phyloP scores from a whole-genome alignment of 2,113 vertebrate species.

The Cyanoderma ruficeps region DNA sequence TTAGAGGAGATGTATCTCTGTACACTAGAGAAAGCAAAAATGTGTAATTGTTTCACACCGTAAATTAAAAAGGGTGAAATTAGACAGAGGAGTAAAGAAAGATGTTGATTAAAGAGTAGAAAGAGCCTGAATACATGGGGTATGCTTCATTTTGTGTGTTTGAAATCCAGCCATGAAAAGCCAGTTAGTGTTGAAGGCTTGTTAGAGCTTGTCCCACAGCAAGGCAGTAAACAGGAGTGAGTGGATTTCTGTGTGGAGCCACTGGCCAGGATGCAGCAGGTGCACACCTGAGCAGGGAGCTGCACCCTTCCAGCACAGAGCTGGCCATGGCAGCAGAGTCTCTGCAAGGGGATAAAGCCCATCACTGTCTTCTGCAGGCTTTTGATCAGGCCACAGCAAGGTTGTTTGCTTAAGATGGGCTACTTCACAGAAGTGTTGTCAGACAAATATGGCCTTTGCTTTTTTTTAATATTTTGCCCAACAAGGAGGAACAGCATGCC shows the following conservation, averaged over 20 bases:
- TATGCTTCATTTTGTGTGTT: neutral
- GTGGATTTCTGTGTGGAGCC: neutral
- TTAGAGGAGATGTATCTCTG: neutral
- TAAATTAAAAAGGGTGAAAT: slow-evolving; percentile 26
- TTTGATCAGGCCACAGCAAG: neutral
- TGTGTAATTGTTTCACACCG: neutral
- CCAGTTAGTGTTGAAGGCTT: neutral
- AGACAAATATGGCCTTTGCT: neutral
- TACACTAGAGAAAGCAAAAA: neutral
- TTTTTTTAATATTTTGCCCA: neutral
- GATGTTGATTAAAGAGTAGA: slow-evolving; percentile 44
- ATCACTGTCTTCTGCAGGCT: neutral
- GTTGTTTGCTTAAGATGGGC: neutral
- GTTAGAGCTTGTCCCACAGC: neutral
- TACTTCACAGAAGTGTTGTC: neutral
- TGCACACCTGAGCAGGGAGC: neutral
- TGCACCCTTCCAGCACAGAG: neutral
- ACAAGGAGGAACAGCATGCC: neutral
- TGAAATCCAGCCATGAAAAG: slow-evolving; percentile 12
- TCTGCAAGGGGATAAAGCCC: neutral
- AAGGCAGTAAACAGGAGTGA: neutral
- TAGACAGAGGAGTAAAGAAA: neutral
- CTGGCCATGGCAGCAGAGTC: neutral
- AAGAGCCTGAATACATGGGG: neutral
- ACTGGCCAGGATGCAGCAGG: neutral